Evolutionary conservation across 2,888 invertebrate genomes (phyloP), one percentile per base, ranked within the genome.

Genomic region (Saturnia japonica): DNA sequence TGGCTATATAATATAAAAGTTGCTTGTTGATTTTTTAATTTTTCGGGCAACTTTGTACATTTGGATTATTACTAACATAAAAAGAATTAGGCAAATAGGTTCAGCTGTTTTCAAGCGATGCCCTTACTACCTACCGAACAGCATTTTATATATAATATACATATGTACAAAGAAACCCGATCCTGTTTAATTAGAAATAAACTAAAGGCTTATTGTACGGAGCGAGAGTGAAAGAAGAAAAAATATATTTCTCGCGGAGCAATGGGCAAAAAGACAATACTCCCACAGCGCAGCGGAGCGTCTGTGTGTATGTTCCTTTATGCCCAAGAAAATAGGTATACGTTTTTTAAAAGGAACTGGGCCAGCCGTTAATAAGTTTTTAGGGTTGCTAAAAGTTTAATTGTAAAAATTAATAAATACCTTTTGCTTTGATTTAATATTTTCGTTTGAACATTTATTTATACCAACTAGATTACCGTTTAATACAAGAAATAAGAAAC

Each of bases 231-330:
- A 54, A 66, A 70, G 51, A 45, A 25, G n/a, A 66, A 66, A 42
- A 54, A 47, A 51, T 25, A 28, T 60, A 69, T 45, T 69, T 66
- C 64, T 51, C 51, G 68, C 42, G 22, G 70, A 25, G 66, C 51
- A 42, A 47, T 66, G 51, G n/a, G 40, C 51, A 70, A 70, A 70
- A 70, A 70, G 70, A 70, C 66, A 66, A 70, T 66, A 66, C 51
- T 60, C 51, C 40, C 64, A 45, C 64, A 64, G 40, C 25, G 40
- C 14, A 9, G 42, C 25, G 60, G 16, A 34, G 34, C 62, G 70
- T 22, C 28, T 28, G 57, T 12, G 22, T 66, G 66, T n/a, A n/a
- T 34, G 47, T 70, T 70, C 66, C 66, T 51, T 25, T 42, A 42
- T 66, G 51, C 19, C 40, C 40, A 22, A 68, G 42, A 42, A 51